Percentiles rank a stretch among this genome's conserved stretches.
phyloP scores from a whole-genome alignment of 2,888 invertebrate genomes.

The Cheilosia impressa region DNA sequence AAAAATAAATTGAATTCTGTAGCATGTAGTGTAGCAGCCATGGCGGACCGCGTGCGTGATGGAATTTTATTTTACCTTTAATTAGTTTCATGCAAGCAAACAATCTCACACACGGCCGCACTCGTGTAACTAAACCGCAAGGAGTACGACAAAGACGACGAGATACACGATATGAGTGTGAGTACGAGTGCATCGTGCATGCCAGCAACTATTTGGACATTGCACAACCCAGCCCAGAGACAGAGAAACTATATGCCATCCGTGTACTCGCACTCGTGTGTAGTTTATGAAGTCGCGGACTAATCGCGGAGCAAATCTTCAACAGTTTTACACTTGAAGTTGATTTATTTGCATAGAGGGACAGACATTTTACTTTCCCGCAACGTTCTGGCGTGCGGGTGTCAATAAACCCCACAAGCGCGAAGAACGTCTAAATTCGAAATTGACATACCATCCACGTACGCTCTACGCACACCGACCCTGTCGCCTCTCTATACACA shows the following conservation, averaged over 20 bases:
- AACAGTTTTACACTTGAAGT: slow-evolving; percentile 35
- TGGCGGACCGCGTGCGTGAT: slow-evolving; percentile 57
- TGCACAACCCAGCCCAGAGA: slow-evolving; percentile 14
- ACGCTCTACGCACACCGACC: not conserved
- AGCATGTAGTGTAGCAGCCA: slow-evolving; percentile 14
- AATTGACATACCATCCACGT: slow-evolving; percentile 53
- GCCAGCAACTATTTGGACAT: slow-evolving; percentile 20
- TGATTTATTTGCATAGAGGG: slow-evolving; percentile 51
- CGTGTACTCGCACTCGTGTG: not conserved
- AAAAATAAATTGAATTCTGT: slow-evolving; percentile 64
- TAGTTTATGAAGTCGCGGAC: slow-evolving; percentile 37
- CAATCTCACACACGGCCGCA: slow-evolving; percentile 9
- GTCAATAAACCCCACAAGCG: slow-evolving; percentile 64
- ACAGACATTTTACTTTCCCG: slow-evolving; percentile 53
- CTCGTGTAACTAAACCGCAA: slow-evolving; percentile 27
- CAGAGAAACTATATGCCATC: not conserved
- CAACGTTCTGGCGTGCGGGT: slow-evolving; percentile 51
- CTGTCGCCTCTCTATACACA: not conserved
- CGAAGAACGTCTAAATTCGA: slow-evolving; percentile 43
- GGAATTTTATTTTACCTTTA: slow-evolving; percentile 68
- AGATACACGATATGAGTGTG: too few species aligned
- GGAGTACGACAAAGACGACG: slow-evolving; percentile 16
- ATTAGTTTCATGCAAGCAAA: slow-evolving; percentile 41
- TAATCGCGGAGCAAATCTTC: slow-evolving; percentile 46
- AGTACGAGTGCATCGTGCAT: too few species aligned